Evolutionary conservation across 2,888 invertebrate species (phyloP), one percentile per base, ranked within the genome.

Genomic region (Elysia crispata): DNA sequence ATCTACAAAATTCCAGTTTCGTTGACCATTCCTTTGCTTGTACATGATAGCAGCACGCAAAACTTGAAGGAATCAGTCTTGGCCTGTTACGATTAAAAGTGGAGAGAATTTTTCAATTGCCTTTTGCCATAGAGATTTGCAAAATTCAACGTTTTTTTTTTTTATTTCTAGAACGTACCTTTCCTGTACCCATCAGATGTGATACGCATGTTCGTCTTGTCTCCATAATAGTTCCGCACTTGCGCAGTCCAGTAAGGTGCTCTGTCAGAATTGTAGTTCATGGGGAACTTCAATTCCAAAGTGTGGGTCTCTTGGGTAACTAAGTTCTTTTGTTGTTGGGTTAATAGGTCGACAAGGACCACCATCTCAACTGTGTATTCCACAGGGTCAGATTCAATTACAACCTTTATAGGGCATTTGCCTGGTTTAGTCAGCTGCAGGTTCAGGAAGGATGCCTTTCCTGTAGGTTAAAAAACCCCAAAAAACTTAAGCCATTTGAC

Each of bases 391-490:
- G 83, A 82, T 25, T 23, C n/a, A 13, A 83, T 69, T 8, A 78
- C 74, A 54, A 83, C 75, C 1, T 28, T 30, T 31, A 83, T 23
- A 15, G 77, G 81, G 31, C 82, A 83, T n/a, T 70, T 78, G 3
- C 83, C 83, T n/a, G 79, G 81, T 8, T 74, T 72, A 41, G 28
- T 31, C 28, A 83, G 76, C 49, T 77, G 72, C 6, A 83, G 77
- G 76, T 82, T 69, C 13, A 54, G 31, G 81, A 82, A 81, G 13
- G 74, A 30, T 1, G 82, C 83, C 5, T 49, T 64, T 31, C 79
- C 77, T 77, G 50, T 25, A 28, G 30, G 3, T 3, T 41, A 41
- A 41, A 6, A 41, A n/a, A n/a, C n/a, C n/a, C n/a, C n/a, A n/a
- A n/a, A n/a, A n/a, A n/a, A n/a, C n/a, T n/a, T n/a, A n/a, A n/a